These are phyloP conservation scores for Morone saxatilis DNA, from an alignment of 2,113 vertebrate species.

Conservation along the genomic window DNA sequence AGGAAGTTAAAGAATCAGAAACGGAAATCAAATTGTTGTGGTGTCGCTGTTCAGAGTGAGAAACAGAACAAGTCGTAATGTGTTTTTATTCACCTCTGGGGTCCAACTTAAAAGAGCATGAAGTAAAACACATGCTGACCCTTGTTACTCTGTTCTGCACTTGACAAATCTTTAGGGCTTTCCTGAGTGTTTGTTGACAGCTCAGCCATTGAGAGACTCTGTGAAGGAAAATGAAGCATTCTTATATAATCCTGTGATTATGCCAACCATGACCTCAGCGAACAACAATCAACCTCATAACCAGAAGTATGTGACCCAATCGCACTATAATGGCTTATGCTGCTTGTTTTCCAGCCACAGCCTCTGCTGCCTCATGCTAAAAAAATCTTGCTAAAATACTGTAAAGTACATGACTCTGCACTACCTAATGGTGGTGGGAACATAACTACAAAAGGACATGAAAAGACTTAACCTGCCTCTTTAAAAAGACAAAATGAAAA, in stretches of 20 bases:
- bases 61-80: constrained; percentile 5
- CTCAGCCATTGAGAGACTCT: constrained; percentile 12
- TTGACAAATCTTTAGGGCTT: constrained; percentile 7
- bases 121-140: constrained; percentile 17
- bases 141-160: not conserved
- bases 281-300: constrained; percentile 63
- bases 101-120: constrained; percentile 5
- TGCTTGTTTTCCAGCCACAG: constrained; percentile 52
- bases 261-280: constrained; percentile 74
- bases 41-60: not conserved
- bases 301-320: constrained; percentile 67
- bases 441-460: not conserved
- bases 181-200: constrained; percentile 36
- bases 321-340: constrained; percentile 39
- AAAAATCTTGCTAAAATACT: constrained; percentile 39
- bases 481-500: constrained; percentile 40
- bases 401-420: constrained; percentile 38
- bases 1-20: not conserved
- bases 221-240: constrained; percentile 51
- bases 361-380: constrained; percentile 48
- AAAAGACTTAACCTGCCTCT: constrained; percentile 10
- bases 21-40: not conserved
- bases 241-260: constrained; percentile 70
- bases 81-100: not conserved
- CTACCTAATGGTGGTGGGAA: not conserved